Conservation (phyloP, 2,797 vertebrate genomes). For the Scyliorhinus canicula region DNA sequence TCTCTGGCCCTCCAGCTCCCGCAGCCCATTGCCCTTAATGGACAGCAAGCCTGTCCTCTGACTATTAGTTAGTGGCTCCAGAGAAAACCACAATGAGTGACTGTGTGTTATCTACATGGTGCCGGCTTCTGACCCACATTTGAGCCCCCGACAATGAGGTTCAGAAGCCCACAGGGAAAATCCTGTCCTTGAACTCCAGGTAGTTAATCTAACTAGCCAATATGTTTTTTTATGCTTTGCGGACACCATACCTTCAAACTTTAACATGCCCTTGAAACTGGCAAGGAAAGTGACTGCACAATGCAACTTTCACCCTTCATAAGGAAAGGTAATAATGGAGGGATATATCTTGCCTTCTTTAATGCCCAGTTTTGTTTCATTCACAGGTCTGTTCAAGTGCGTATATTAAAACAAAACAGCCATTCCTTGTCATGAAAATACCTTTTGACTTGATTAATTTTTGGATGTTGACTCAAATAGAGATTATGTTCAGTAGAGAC, state of each 20-base stretch:
- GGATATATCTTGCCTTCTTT: background rate
- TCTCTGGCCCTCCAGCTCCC: too few relatives aligned
- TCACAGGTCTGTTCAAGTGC: background rate
- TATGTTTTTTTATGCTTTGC: background rate
- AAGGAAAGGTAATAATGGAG: background rate
- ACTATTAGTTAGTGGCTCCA: too few relatives aligned
- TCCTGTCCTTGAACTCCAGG: background rate
- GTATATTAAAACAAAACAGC: background rate
- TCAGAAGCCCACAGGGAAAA: too few relatives aligned
- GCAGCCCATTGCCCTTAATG: too few relatives aligned
- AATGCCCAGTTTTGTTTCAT: background rate
- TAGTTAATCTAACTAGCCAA: background rate
- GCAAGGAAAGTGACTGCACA: background rate
- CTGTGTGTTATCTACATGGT: too few relatives aligned
- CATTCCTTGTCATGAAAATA: background rate
- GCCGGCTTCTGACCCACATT: too few relatives aligned
- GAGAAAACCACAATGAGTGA: too few relatives aligned
- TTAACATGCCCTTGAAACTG: background rate
- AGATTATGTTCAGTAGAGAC: background rate
- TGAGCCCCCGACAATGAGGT: too few relatives aligned
- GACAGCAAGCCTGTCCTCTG: too few relatives aligned
- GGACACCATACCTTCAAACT: background rate
- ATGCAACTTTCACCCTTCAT: background rate
- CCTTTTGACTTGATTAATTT: background rate
- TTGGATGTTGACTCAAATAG: background rate